Evolutionary conservation across 92 coral and sea anemone genomes (phyloP).

Genomic region (Zoanthus gigantus): DNA sequence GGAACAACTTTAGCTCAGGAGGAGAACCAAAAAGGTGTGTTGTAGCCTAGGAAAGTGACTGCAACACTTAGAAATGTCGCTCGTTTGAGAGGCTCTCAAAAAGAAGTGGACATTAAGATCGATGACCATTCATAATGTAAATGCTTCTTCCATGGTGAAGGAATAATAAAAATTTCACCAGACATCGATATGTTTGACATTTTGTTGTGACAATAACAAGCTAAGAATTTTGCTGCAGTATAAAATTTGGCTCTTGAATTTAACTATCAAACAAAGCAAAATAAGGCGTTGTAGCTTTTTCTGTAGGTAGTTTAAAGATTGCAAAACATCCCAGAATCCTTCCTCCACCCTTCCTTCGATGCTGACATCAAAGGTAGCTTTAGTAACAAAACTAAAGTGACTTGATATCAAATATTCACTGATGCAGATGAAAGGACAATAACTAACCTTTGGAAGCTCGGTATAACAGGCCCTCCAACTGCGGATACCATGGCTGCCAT

Average conservation of each 20-base stretch:
- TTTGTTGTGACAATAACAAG: too few relatives aligned
- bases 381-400: not conserved
- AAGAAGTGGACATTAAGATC: slow-evolving; percentile 11
- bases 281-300: too few relatives aligned
- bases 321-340: too few relatives aligned
- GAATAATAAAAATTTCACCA: too few relatives aligned
- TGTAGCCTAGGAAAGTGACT: too few relatives aligned
- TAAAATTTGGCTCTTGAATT: too few relatives aligned
- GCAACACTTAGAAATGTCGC: not conserved
- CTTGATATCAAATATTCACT: not conserved
- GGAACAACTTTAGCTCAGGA: too few relatives aligned
- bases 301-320: too few relatives aligned
- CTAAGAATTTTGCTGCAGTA: too few relatives aligned
- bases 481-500: not conserved
- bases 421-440: not conserved
- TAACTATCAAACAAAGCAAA: too few relatives aligned
- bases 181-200: too few relatives aligned
- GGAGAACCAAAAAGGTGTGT: too few relatives aligned
- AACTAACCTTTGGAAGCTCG: not conserved
- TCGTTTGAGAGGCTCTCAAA: not conserved
- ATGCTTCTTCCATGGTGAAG: not conserved
- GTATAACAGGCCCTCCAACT: not conserved
- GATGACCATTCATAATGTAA: not conserved
- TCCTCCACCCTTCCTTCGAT: not conserved
- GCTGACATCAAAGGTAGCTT: not conserved